Percentiles rank a stretch among this genome's conserved stretches.
These are phyloP conservation scores for Lepidochitona cinerea DNA, from an alignment of 2,888 invertebrate species.

Conservation along the genomic window DNA sequence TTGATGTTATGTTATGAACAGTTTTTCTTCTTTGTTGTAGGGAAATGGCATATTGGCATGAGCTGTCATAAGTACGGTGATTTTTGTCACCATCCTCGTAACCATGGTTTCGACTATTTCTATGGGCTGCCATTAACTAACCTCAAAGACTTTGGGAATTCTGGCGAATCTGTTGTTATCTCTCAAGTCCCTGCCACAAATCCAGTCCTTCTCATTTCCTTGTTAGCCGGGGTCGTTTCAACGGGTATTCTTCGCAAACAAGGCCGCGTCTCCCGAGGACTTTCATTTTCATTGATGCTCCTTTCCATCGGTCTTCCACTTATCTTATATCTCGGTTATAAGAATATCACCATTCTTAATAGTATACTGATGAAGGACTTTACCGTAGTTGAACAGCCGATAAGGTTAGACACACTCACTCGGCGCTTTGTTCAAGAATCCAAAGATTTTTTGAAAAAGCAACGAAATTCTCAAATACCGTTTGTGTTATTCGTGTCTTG, in stretches of 20 bases:
- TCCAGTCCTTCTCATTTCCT: neutral
- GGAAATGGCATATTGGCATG: conserved; percentile 74
- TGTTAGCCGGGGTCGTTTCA: neutral
- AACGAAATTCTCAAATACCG: conserved; percentile 48
- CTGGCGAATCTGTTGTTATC: conserved; percentile 29
- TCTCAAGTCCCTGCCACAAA: neutral
- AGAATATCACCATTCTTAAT: conserved; percentile 52
- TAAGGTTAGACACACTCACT: conserved; percentile 69
- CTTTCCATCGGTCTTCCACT: conserved; percentile 9
- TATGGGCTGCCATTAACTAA: conserved; percentile 71
- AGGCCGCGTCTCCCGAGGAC: conserved; percentile 14
- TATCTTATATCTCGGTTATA: conserved; percentile 22
- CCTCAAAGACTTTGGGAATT: conserved; percentile 53
- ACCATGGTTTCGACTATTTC: conserved; percentile 71
- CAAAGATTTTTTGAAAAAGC: conserved; percentile 50
- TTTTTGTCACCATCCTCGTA: conserved; percentile 65
- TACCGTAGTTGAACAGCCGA: conserved; percentile 73
- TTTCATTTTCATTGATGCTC: neutral
- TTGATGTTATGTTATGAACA: too few relatives aligned
- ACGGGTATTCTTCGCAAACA: conserved; percentile 24
- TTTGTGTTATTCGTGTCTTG: conserved; percentile 73
- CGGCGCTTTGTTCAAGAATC: conserved; percentile 56
- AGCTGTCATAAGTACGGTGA: conserved; percentile 55
- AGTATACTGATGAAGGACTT: conserved; percentile 65
- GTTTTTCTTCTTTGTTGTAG: too few relatives aligned